Percentiles rank a stretch among this genome's conserved stretches.
phyloP scores from a whole-genome alignment of 2,797 vertebrate species.

The Chaetodon trifasciatus region DNA sequence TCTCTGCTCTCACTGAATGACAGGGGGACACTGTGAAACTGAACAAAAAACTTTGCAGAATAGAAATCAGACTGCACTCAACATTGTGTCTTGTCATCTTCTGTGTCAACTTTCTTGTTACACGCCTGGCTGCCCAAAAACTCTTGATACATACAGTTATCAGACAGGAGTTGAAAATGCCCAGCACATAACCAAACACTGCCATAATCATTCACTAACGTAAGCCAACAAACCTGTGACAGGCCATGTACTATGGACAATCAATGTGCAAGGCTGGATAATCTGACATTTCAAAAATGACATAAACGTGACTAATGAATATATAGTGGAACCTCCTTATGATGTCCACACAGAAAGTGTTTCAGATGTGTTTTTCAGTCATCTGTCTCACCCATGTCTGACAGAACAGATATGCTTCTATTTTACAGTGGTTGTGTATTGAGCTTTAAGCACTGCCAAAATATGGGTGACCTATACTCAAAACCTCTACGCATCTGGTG shows the following conservation, averaged over 20 bases:
- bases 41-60: slow-evolving; percentile 33
- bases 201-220: background rate
- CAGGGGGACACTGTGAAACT: slow-evolving; percentile 20
- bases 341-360: background rate
- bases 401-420: background rate
- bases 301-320: background rate
- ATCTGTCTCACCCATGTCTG: background rate
- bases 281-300: slow-evolving; percentile 3
- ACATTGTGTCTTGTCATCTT: slow-evolving; percentile 38
- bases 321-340: slow-evolving; percentile 2
- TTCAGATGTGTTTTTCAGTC: background rate
- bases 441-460: background rate
- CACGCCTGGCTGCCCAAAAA: slow-evolving; percentile 27
- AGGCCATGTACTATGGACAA: background rate
- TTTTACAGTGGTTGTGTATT: slow-evolving; percentile 6
- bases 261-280: background rate
- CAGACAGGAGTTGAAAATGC: slow-evolving; percentile 51
- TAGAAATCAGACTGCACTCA: slow-evolving; percentile 41
- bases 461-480: background rate
- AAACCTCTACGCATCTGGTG: background rate
- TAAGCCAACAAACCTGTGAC: background rate
- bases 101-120: slow-evolving; percentile 42
- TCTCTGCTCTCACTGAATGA: slow-evolving; percentile 21
- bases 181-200: slow-evolving; percentile 22
- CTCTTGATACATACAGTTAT: slow-evolving; percentile 40